phyloP scores from a whole-genome alignment of 2,113 vertebrate genomes.

The Clupea harengus region DNA sequence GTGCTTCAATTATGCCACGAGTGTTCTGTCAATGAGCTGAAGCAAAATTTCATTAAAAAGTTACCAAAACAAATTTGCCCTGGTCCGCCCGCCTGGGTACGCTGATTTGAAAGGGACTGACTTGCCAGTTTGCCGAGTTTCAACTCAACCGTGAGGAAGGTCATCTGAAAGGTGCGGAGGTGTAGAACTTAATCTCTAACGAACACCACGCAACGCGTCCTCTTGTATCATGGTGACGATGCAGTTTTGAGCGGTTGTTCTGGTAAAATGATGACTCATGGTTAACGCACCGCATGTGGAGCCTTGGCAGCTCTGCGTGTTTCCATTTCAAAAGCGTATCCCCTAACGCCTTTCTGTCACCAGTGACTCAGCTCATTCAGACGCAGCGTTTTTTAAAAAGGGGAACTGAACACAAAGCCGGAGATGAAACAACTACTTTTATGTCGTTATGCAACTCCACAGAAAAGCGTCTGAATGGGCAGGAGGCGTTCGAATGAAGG shows the following conservation, averaged over 20 bases:
- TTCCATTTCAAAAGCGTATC: not conserved
- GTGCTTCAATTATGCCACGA: not conserved
- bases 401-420: no score
- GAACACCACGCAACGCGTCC: not conserved
- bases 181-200: not conserved
- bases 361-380: not conserved
- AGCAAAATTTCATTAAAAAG: constrained; percentile 8
- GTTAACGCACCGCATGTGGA: not conserved
- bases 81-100: not conserved
- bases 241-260: not conserved
- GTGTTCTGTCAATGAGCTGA: not conserved
- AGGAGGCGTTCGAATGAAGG: not conserved
- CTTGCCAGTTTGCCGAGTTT: not conserved
- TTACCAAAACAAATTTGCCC: not conserved
- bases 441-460: not conserved
- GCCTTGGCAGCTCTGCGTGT: not conserved
- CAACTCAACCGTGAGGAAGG: not conserved
- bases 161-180: not conserved
- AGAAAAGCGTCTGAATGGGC: not conserved
- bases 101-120: not conserved
- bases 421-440: not conserved
- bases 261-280: not conserved
- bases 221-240: not conserved
- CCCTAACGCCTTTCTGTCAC: not conserved
- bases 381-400: not conserved